These are phyloP conservation scores for Lerista edwardsae DNA, from an alignment of 2,797 vertebrate species.

Conservation along the genomic window DNA sequence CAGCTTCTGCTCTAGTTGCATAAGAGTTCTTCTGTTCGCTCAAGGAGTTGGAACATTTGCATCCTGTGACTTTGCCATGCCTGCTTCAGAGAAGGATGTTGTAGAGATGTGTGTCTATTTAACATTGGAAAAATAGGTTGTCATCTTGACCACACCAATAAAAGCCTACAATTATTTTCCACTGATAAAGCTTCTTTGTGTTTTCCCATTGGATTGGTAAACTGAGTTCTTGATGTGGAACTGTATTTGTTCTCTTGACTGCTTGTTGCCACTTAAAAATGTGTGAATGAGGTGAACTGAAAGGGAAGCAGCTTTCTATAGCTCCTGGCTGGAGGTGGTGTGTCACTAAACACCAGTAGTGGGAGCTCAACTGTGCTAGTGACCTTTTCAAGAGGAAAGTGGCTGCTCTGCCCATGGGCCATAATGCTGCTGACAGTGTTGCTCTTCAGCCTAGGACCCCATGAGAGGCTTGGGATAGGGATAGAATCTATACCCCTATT, in stretches of 20 bases:
- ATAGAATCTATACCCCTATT: neutral
- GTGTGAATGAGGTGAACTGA: neutral
- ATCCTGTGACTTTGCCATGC: slow-evolving; percentile 43
- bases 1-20: slow-evolving; percentile 98
- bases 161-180: slow-evolving; percentile 1
- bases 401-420: too few species aligned
- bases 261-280: neutral
- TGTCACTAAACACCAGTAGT: too few species aligned
- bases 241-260: neutral
- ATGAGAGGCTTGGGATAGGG: too few species aligned
- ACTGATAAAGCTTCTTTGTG: too few species aligned
- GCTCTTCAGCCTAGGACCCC: too few species aligned
- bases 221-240: neutral
- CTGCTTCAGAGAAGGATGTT: neutral
- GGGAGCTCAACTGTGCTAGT: too few species aligned
- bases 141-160: slow-evolving; percentile 15
- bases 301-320: too few species aligned
- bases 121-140: neutral
- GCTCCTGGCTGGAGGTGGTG: too few species aligned
- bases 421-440: neutral
- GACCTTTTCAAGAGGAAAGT: too few species aligned
- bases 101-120: neutral
- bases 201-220: neutral
- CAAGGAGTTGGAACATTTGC: slow-evolving; percentile 84
- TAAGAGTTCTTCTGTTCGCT: slow-evolving; percentile 80